Base-by-base conservation (phyloP, 2,888 invertebrate genomes). In the Eurytoma californica region DNA sequence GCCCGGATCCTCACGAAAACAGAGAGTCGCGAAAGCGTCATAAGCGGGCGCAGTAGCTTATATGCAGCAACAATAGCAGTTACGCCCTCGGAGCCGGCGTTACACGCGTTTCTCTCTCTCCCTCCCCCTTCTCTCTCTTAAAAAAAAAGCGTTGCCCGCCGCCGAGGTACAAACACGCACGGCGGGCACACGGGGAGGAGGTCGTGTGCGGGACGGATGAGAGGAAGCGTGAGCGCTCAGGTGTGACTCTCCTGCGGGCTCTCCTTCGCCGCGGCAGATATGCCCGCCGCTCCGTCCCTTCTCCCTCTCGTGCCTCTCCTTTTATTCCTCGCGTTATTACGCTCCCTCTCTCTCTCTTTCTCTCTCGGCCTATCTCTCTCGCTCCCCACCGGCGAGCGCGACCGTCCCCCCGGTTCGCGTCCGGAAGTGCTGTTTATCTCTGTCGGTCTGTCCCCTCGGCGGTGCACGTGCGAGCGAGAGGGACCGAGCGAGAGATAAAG, bases 341-440 rank as follows among this genome's bases (percentile, higher is more conserved):
- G 39, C 55, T 30, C 77, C 30, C 69, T 61, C 20, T 13, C 30
- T 49, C 12, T 47, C 53, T 53, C 53, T 53, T n/a, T 51, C 13
- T 51, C 53, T 7, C 85, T 84, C 4, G 7, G 39, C 85, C 84
- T 83, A 81, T 70, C 67, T 55, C 69, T 47, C 69, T 69, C 57
- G n/a, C 49, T 49, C 66, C 69, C 63, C 51, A 75, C 58, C 57
- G 53, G 47, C 61, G 58, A 53, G 20, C 61, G 57, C 63, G 30
- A 24, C 51, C 65, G 60, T 67, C 67, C 63, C 67, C 5, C 65
- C 58, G 13, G n/a, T 24, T 51, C 51, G 16, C 63, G 86, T 87
- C 89, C 90, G 90, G 90, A 90, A 90, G 88, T 87, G 87, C 87
- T 88, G 88, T 90, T 89, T 90, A 89, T 90, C 90, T 90, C 88